Base-by-base conservation (phyloP, 2,797 vertebrate species). In the Periparus ater region DNA sequence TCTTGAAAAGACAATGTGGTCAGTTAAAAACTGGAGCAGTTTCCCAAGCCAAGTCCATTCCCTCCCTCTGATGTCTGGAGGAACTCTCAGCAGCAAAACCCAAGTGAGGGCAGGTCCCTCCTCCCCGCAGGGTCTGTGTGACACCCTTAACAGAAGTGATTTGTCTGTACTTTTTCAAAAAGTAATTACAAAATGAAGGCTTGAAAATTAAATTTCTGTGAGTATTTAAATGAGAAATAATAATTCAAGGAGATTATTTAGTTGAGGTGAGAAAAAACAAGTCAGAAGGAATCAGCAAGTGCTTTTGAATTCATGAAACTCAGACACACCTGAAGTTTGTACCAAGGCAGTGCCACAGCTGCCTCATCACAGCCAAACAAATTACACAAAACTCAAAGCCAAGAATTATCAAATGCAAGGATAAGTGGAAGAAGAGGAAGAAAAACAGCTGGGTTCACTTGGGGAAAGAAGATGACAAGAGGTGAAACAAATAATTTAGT, bases 41-140 rank as follows among this genome's bases (percentile, higher is more conserved):
- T 85, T 51, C 79, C 71, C 80, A 51, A 42, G 26, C 1, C 1
- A 60, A 26, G 29, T 9, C 9, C 50, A 7, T 12, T 80, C 25
- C 58, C 40, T 14, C 0, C 3, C 4, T 11, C 4, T 3, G 9
- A 61, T 3, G 5, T 2, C 27, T 1, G 13, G 38, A 53, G 30
- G 27, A 48, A 34, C 32, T 7, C 11, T 3, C 14, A 12, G 4
- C 6, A 18, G 13, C 0, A 1, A 54, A 21, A n/a, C 57, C 71
- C 47, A 19, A 7, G 7, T 2, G 3, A 85, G 72, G 50, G 48
- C 4, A 2, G 44, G 25, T 26, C 15, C 21, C 38, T 67, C 25
- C 3, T 42, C 9, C 32, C 4, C 3, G 4, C 36, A 23, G 36
- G 26, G 29, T 32, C 19, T 0, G 0, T 62, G 29, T 8, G 26